These are phyloP conservation scores for Petrocephalus sullivani DNA, from an alignment of 2,797 vertebrate genomes.

Conservation along the genomic window DNA sequence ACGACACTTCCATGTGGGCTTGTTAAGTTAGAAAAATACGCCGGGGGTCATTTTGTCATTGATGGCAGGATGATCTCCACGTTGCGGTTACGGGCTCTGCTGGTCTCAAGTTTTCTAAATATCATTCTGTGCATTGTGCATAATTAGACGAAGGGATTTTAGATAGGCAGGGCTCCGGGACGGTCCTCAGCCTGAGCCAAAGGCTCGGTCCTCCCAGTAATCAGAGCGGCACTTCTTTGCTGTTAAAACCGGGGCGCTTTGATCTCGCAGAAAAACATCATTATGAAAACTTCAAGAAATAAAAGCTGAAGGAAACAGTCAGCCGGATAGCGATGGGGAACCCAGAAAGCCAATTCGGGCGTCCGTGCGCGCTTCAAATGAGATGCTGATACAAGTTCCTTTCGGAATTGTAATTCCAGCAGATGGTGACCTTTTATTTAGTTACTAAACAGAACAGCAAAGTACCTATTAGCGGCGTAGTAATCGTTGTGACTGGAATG, in stretches of 20 bases:
- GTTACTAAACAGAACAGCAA: constrained; percentile 15
- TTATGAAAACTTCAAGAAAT: constrained; percentile 1
- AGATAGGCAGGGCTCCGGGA: background rate
- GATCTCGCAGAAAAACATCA: background rate
- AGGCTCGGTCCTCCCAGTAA: background rate
- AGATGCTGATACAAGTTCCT: constrained; percentile 21
- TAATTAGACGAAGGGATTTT: background rate
- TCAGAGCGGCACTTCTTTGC: background rate
- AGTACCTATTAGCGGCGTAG: constrained; percentile 26
- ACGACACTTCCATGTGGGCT: background rate
- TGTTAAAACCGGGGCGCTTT: background rate
- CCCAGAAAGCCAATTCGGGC: background rate
- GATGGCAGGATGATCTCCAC: background rate
- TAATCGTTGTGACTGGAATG: constrained; percentile 34
- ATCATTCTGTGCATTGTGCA: background rate
- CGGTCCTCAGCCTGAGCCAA: background rate
- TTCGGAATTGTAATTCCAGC: constrained; percentile 21
- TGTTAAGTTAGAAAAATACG: background rate
- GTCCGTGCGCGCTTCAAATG: constrained; percentile 22
- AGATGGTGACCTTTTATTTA: constrained; percentile 32
- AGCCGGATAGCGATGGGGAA: background rate
- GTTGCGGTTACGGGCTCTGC: background rate
- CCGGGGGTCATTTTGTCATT: background rate
- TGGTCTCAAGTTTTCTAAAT: background rate
- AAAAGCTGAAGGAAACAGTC: constrained; percentile 1